Conservation (phyloP, 2,888 invertebrate genomes). For the Cheilosia vernalis region DNA sequence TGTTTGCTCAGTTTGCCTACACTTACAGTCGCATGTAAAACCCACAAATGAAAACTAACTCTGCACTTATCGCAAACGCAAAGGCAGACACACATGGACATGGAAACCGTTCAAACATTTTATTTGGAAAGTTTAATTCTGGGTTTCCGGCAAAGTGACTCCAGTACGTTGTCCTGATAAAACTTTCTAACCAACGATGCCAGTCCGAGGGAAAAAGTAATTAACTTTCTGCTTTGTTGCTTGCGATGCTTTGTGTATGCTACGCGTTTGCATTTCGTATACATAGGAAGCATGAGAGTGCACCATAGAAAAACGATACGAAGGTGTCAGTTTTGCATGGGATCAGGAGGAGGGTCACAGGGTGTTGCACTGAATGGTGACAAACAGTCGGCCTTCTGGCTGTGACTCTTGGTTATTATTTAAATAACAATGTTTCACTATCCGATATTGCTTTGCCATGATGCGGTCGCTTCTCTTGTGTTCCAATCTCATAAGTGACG, state of each 20-base stretch:
- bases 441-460: slow-evolving; percentile 4
- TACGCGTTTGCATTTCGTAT: background rate
- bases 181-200: slow-evolving; percentile 24
- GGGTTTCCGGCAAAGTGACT: slow-evolving; percentile 17
- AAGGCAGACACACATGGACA: background rate
- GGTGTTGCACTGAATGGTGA: background rate
- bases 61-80: background rate
- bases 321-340: background rate
- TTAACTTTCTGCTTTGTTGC: slow-evolving; percentile 65
- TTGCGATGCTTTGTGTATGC: slow-evolving; percentile 19
- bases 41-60: background rate
- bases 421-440: background rate
- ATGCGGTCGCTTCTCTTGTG: background rate
- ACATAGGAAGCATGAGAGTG: background rate
- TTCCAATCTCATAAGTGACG: too few relatives aligned
- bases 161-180: slow-evolving; percentile 12
- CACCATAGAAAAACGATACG: background rate
- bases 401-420: background rate
- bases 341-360: background rate
- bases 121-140: slow-evolving; percentile 47
- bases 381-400: background rate
- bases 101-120: slow-evolving; percentile 21
- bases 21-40: too few relatives aligned
- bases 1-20: too few relatives aligned
- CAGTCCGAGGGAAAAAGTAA: slow-evolving; percentile 50